Conservation (phyloP, 2,797 vertebrate genomes). For the Onychomys torridus region DNA sequence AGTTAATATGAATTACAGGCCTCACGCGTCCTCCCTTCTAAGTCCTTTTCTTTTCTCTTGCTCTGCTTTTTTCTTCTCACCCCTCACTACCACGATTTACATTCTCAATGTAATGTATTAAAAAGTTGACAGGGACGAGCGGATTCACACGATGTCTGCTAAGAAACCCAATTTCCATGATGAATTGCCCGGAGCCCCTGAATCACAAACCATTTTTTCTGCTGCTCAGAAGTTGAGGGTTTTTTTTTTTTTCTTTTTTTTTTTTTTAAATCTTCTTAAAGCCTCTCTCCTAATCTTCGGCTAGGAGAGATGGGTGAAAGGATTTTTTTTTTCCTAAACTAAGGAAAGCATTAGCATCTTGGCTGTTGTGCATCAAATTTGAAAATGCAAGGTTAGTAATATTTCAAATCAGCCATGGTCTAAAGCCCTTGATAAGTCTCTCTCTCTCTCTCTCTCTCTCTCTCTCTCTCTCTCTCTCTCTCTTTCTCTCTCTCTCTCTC, state of each 20-base stretch:
- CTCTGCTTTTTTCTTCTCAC: conserved; percentile 78
- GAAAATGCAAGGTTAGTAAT: conserved; percentile 99
- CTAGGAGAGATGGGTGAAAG: conserved; percentile 99
- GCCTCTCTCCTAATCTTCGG: conserved; percentile 99
- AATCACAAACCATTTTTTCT: conserved; percentile 99
- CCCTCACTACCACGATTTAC: conserved; percentile 97
- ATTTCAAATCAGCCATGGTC: conserved; percentile 96
- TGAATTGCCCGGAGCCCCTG: conserved; percentile 99
- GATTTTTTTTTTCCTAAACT: conserved; percentile 96
- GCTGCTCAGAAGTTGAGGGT: conserved; percentile 94
- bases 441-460: conserved; percentile 48
- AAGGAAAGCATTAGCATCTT: conserved; percentile 98
- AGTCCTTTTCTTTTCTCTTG: conserved; percentile 86
- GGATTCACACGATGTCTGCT: conserved; percentile 99
- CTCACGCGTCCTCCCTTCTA: conserved; percentile 87
- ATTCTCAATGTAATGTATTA: conserved; percentile 99
- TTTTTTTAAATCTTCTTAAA: conserved; percentile 99
- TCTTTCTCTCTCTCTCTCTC: not conserved
- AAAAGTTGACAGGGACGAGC: conserved; percentile 99
- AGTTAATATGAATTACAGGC: conserved; percentile 90
- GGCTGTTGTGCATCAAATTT: conserved; percentile 98
- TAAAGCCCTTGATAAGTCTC: conserved; percentile 89
- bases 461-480: not conserved
- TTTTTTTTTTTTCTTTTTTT: conserved; percentile 90
- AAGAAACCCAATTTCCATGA: conserved; percentile 99